Conservation (phyloP, 92 coral and sea anemone species). For the Ricordea florida region DNA sequence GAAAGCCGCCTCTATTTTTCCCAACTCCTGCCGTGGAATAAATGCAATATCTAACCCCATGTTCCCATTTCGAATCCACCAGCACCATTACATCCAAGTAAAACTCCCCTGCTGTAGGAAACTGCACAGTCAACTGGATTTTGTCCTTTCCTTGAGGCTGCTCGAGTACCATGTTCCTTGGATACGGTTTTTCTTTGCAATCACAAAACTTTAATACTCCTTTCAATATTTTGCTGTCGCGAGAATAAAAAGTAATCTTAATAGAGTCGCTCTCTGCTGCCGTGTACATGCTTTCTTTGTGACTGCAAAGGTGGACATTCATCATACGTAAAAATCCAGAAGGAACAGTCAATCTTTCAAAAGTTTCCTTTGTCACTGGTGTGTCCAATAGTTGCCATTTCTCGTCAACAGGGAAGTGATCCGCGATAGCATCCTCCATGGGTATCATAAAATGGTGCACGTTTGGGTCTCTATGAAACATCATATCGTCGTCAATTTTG, state of each 20-base stretch:
- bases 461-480: conserved; percentile 77
- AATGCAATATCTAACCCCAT: conserved; percentile 70
- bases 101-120: conserved; percentile 80
- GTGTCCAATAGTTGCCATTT: conserved; percentile 71
- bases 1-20: conserved; percentile 80
- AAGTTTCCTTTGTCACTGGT: conserved; percentile 67
- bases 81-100: conserved; percentile 54
- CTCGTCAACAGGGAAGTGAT: conserved; percentile 70
- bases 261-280: conserved; percentile 59
- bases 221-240: conserved; percentile 37
- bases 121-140: conserved; percentile 55
- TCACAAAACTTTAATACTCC: conserved; percentile 64
- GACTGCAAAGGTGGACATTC: conserved; percentile 75
- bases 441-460: conserved; percentile 65
- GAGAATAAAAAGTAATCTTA: conserved; percentile 56
- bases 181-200: conserved; percentile 31
- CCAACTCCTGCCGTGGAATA: conserved; percentile 76
- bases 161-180: conserved; percentile 67
- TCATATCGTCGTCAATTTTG: conserved; percentile 69
- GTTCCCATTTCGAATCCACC: conserved; percentile 63
- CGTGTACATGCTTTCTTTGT: conserved; percentile 62
- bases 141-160: conserved; percentile 38
- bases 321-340: conserved; percentile 34
- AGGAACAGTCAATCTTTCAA: conserved; percentile 80
- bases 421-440: conserved; percentile 67